A percentile compares a stretch with the other conserved stretches of the same genome.
These are phyloP conservation scores for Brachyhypopomus gauderio DNA, from an alignment of 2,113 vertebrate species.

Conservation along the genomic window DNA sequence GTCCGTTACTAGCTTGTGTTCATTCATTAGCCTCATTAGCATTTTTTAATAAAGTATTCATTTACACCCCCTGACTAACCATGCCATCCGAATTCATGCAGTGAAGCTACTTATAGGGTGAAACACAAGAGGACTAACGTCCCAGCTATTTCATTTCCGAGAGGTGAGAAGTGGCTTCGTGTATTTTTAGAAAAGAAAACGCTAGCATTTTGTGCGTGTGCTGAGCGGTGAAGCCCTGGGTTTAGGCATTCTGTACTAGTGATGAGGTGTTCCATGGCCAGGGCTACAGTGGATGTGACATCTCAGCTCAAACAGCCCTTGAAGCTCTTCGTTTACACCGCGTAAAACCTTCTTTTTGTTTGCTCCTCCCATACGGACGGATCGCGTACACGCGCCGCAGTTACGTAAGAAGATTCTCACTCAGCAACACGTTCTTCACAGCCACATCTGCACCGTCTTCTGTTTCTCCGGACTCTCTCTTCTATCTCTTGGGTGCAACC, in stretches of 20 bases:
- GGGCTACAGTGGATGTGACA: no score
- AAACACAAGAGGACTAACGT: conserved; percentile 6
- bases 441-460: background rate
- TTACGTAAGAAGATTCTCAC: conserved; percentile 32
- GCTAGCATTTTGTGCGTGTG: background rate
- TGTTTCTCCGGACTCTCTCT: background rate
- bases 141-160: conserved; percentile 14
- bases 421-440: background rate
- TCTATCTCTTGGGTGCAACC: background rate
- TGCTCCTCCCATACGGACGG: background rate
- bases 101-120: conserved; percentile 20
- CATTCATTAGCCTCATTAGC: conserved; percentile 3
- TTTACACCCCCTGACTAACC: conserved; percentile 14
- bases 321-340: no score
- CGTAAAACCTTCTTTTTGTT: background rate
- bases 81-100: conserved; percentile 6
- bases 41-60: conserved; percentile 2
- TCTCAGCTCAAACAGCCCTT: no score
- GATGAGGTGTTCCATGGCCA: no score
- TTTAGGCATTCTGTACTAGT: background rate
- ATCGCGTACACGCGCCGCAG: background rate
- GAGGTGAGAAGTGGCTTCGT: conserved; percentile 2
- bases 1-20: background rate
- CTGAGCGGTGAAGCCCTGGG: background rate
- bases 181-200: conserved; percentile 32